These are phyloP conservation scores for Bombus polaris DNA, from an alignment of 1,140 invertebrate genomes.

Conservation along the genomic window DNA sequence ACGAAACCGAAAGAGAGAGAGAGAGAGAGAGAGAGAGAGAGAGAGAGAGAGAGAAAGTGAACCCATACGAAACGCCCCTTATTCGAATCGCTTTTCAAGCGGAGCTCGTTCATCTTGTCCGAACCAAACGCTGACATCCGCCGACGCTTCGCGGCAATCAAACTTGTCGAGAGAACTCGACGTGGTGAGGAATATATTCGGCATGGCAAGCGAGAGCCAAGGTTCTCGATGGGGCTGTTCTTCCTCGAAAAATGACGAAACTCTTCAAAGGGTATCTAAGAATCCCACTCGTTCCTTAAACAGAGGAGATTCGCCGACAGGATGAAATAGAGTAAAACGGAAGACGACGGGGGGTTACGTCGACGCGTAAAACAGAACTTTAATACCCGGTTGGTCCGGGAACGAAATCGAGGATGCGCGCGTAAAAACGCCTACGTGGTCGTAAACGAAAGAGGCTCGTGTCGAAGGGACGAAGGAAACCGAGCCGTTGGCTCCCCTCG, in stretches of 20 bases:
- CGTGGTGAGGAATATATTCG: no score
- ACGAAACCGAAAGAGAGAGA: neutral
- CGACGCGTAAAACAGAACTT: constrained; percentile 66
- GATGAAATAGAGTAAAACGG: neutral
- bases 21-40: neutral
- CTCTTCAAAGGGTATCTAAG: constrained; percentile 35
- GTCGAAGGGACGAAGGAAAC: constrained; percentile 41
- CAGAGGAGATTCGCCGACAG: neutral
- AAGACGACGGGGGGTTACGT: neutral
- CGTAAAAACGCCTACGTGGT: constrained; percentile 66
- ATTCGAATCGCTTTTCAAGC: constrained; percentile 44
- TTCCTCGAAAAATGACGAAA: constrained; percentile 64
- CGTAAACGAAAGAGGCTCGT: constrained; percentile 40
- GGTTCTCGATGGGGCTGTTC: constrained; percentile 1
- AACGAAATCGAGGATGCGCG: constrained; percentile 43
- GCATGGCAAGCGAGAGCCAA: neutral
- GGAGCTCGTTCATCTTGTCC: constrained; percentile 47
- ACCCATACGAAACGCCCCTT: constrained; percentile 18
- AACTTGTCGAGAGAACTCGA: constrained; percentile 53
- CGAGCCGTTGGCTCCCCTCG: neutral
- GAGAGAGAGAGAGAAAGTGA: neutral
- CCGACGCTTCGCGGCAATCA: constrained; percentile 67
- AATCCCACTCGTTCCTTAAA: constrained; percentile 54
- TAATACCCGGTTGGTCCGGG: constrained; percentile 55
- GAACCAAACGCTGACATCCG: constrained; percentile 43